A percentile compares a stretch with the other conserved stretches of the same genome.
phyloP scores from a whole-genome alignment of 2,888 invertebrate species.

The Caenorhabditis becei region DNA sequence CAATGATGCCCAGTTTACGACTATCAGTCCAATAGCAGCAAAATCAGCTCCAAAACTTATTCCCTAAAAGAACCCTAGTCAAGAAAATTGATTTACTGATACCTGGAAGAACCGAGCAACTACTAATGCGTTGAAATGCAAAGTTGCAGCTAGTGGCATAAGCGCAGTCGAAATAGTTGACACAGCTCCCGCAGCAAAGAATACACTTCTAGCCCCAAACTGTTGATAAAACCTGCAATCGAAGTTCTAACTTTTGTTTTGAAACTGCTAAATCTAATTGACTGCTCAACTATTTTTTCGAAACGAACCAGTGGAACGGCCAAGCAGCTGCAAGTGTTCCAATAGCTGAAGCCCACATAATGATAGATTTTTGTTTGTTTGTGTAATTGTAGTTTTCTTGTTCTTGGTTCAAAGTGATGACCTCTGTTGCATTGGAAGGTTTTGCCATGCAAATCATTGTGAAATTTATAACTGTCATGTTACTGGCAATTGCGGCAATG shows the following conservation, averaged over 20 bases:
- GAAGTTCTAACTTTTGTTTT: too few relatives aligned
- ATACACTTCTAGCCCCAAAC: slow-evolving; percentile 75
- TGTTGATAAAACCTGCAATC: slow-evolving; percentile 71
- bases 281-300: not conserved
- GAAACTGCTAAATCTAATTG: too few relatives aligned
- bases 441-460: slow-evolving; percentile 77
- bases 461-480: slow-evolving; percentile 78
- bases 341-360: slow-evolving; percentile 75
- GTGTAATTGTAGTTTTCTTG: slow-evolving; percentile 38
- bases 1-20: slow-evolving; percentile 77
- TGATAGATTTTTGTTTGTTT: slow-evolving; percentile 68
- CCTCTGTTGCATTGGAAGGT: slow-evolving; percentile 3
- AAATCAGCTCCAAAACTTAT: slow-evolving; percentile 79
- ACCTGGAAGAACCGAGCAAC: slow-evolving; percentile 76
- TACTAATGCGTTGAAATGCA: slow-evolving; percentile 66
- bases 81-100: not conserved
- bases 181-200: slow-evolving; percentile 73
- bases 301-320: slow-evolving; percentile 70
- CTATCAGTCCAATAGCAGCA: slow-evolving; percentile 77
- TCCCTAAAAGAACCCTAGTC: slow-evolving; percentile 57
- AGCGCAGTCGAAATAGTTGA: slow-evolving; percentile 74
- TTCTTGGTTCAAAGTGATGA: not conserved
- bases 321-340: slow-evolving; percentile 75
- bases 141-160: slow-evolving; percentile 69
- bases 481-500: slow-evolving; percentile 76